Conservation (phyloP, 2,113 vertebrate species). For the Engystomops pustulosus region DNA sequence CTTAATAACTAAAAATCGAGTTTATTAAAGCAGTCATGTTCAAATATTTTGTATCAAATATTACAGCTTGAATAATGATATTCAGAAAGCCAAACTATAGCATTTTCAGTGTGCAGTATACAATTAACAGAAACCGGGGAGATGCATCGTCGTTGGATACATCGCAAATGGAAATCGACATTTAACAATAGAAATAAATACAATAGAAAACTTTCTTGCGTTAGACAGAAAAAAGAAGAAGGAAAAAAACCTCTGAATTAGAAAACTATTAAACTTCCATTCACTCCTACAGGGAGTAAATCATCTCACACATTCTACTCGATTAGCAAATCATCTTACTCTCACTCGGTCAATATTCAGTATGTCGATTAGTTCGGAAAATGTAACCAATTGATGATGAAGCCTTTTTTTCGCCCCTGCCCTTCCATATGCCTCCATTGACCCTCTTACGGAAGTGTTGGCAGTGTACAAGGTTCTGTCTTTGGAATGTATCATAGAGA, state of each 20-base stretch:
- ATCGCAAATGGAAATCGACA: background rate
- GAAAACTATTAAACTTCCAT: constrained; percentile 29
- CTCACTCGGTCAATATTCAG: constrained; percentile 2
- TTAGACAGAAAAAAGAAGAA: constrained; percentile 26
- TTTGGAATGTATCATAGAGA: constrained; percentile 16
- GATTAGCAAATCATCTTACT: background rate
- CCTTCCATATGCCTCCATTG: background rate
- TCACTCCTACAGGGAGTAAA: background rate
- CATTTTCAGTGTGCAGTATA: constrained; percentile 30
- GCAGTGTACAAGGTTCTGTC: constrained; percentile 15
- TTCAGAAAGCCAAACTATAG: constrained; percentile 37
- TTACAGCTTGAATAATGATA: constrained; percentile 34
- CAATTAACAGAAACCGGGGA: constrained; percentile 20
- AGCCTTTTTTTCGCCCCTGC: background rate
- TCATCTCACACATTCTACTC: background rate
- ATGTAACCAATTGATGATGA: background rate
- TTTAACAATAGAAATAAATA: constrained; percentile 35
- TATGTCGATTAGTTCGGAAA: background rate
- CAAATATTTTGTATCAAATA: constrained; percentile 55
- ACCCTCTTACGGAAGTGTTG: background rate
- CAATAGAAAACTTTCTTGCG: constrained; percentile 40
- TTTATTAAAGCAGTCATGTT: constrained; percentile 53
- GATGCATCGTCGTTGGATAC: constrained; percentile 2
- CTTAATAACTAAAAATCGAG: constrained; percentile 37
- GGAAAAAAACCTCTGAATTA: constrained; percentile 17